Evolutionary conservation across 2,888 invertebrate genomes (phyloP).

Genomic region (Drosophila algonquin): DNA sequence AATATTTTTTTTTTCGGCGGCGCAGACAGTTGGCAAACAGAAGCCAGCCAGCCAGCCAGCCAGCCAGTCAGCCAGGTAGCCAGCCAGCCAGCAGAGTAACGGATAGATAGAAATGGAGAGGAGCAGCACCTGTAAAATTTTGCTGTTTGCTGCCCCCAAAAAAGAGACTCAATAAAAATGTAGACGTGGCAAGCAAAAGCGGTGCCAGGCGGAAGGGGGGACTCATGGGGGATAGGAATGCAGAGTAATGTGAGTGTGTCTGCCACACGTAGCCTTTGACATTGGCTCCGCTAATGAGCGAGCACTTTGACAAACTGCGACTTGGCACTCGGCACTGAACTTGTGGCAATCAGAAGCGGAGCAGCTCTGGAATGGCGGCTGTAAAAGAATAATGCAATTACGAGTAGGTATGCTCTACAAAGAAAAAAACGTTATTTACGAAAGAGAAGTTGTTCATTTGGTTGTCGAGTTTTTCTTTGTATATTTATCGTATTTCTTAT

Average conservation of each 20-base stretch:
- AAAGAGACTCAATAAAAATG: slow-evolving; percentile 51
- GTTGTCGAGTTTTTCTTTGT: no score
- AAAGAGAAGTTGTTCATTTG: background rate
- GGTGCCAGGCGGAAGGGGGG: background rate
- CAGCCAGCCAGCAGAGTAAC: slow-evolving; percentile 46
- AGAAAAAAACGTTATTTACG: background rate
- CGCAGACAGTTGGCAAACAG: slow-evolving; percentile 74
- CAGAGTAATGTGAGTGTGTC: slow-evolving; percentile 27
- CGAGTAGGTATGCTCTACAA: background rate
- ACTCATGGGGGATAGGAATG: background rate
- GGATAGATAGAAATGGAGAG: slow-evolving; percentile 39
- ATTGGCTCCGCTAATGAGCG: slow-evolving; percentile 76
- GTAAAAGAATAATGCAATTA: slow-evolving; percentile 38
- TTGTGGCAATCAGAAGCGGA: slow-evolving; percentile 38
- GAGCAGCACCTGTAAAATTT: slow-evolving; percentile 59
- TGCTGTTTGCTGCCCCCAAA: slow-evolving; percentile 37
- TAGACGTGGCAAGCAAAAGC: slow-evolving; percentile 43
- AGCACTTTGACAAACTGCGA: slow-evolving; percentile 63
- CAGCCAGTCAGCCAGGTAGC: slow-evolving; percentile 47
- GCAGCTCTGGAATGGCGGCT: slow-evolving; percentile 11
- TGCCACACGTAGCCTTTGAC: slow-evolving; percentile 76
- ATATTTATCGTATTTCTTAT: no score
- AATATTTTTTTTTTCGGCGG: slow-evolving; percentile 58
- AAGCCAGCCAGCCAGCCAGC: slow-evolving; percentile 46
- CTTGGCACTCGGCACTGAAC: slow-evolving; percentile 55